Evolutionary conservation across 2,113 vertebrate species (phyloP).

Genomic region (Ochotona princeps): DNA sequence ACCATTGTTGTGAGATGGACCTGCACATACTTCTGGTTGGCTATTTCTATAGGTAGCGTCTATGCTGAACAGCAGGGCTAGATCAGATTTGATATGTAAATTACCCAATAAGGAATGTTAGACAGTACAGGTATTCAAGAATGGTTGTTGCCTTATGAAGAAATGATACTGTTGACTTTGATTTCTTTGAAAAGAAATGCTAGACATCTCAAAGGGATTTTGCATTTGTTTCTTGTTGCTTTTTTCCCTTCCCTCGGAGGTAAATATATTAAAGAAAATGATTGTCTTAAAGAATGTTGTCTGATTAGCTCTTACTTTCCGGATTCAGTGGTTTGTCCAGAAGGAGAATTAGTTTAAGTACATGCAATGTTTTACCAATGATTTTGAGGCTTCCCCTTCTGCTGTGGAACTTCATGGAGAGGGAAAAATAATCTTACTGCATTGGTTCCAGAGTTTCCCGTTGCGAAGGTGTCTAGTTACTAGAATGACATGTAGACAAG

Average conservation of each 20-base stretch:
- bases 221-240: background rate
- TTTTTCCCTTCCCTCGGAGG: background rate
- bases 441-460: background rate
- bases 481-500: no score
- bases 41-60: background rate
- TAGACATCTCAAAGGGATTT: background rate
- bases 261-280: background rate
- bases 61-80: background rate
- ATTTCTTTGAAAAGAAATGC: background rate
- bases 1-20: background rate
- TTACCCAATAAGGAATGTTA: slow-evolving; percentile 18
- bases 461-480: background rate
- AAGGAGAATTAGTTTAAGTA: background rate
- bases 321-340: background rate
- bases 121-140: background rate
- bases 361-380: background rate
- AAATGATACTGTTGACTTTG: background rate
- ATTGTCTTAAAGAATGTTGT: background rate
- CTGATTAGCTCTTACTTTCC: background rate
- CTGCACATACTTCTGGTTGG: background rate
- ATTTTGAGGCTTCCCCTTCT: background rate
- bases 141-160: slow-evolving; percentile 6
- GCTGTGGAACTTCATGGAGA: background rate
- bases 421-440: background rate
- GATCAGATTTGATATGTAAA: background rate